Base-by-base conservation (phyloP, 1,140 invertebrate species). In the Drosophila nasuta region DNA sequence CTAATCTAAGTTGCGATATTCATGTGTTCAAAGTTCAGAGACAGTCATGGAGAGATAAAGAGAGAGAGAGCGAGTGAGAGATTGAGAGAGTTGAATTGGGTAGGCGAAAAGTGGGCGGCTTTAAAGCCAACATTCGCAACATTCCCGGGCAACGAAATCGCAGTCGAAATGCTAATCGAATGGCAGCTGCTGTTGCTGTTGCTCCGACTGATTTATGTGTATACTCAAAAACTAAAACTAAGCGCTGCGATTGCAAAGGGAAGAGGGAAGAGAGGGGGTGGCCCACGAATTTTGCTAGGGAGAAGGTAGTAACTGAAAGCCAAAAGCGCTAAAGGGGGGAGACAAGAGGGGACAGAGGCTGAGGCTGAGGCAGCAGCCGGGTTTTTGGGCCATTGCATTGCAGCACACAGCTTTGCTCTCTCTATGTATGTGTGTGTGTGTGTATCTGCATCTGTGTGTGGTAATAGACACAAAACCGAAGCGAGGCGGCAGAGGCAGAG, bases 381-480 rank as follows among this genome's bases (percentile, higher is more conserved):
- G 20, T 25, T 25, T 25, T 25, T 25, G 20, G 20, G 20, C 20
- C 20, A 25, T 25, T 25, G 20, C 20, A 25, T 25, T 25, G 20
- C 20, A 25, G 20, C 20, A 25, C 20, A 25, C 20, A 25, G 20
- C 20, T 25, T 25, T 25, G 3, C 35, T 38, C 35, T 51, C 8
- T 66, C 5, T 41, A 7, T 70, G 35, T 43, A 10, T 60, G n/a
- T 65, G 56, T 66, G 69, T 48, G 33, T 73, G 46, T 59, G 57
- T 66, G 63, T 41, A 25, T 68, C 38, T 59, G 62, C 57, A 10
- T 60, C 45, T 57, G 58, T 75, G 56, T 70, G 60, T 66, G 77
- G 74, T 73, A 73, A 79, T 79, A 73, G 74, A 79, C 74, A 79
- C 74, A 68, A 79, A 63, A 69, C 66, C 70, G 63, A 76, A 67